These are phyloP conservation scores for Mimumesa dahlbomi DNA, from an alignment of 2,888 invertebrate genomes.

Conservation along the genomic window DNA sequence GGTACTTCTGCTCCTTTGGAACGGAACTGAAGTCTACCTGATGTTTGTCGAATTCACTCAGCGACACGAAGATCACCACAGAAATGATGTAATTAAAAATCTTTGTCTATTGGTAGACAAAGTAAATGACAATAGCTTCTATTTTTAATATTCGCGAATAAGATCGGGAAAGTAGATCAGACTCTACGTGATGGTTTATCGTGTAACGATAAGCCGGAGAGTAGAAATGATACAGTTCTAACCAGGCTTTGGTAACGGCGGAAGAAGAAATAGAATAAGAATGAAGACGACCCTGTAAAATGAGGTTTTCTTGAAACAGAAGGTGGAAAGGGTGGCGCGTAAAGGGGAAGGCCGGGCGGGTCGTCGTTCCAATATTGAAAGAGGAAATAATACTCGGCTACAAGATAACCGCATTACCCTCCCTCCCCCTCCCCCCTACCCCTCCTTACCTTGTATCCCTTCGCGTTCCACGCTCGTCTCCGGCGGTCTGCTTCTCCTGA, in stretches of 20 bases:
- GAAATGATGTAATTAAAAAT: too few relatives aligned
- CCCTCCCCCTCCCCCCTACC: too few relatives aligned
- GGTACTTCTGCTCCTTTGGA: constrained; percentile 23
- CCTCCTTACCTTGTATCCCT: constrained; percentile 49
- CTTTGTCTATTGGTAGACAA: too few relatives aligned
- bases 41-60: too few relatives aligned
- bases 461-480: constrained; percentile 40
- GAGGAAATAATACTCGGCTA: constrained; percentile 73
- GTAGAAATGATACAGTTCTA: too few relatives aligned
- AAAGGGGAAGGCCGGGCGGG: constrained; percentile 14
- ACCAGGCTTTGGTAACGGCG: not conserved
- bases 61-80: too few relatives aligned
- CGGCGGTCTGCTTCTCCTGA: constrained; percentile 29
- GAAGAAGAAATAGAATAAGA: constrained; percentile 5
- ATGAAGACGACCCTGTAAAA: constrained; percentile 23
- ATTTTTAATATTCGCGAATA: too few relatives aligned
- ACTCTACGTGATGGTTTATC: too few relatives aligned
- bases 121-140: too few relatives aligned
- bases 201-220: too few relatives aligned
- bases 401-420: constrained; percentile 75
- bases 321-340: constrained; percentile 18
- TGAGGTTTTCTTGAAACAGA: constrained; percentile 9
- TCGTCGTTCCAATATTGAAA: constrained; percentile 71
- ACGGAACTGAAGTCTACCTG: too few relatives aligned
- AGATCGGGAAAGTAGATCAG: too few relatives aligned